Evolutionary conservation across 2,797 vertebrate species (phyloP), one percentile per base, ranked within the genome.

Genomic region (Tangara arthus): DNA sequence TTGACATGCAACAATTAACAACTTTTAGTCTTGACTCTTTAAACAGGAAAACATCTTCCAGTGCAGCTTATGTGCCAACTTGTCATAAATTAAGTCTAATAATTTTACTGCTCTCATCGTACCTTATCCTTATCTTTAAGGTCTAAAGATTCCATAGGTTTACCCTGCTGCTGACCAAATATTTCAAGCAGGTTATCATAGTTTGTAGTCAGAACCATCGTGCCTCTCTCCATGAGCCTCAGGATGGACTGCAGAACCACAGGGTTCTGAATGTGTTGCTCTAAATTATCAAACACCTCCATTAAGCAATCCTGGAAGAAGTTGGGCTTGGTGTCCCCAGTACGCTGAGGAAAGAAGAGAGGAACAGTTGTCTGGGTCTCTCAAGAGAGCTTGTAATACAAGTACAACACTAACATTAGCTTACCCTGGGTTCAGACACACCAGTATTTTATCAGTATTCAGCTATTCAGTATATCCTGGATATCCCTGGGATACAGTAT

Each of bases 261-360:
- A 0, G 98, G 97, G 70, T 96, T 95, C 96, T 97, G 97, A 94
- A 98, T 98, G 73, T 98, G 97, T 16, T 93, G 97, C 39, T 98
- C 97, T 83, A 98, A 86, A 71, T 68, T 96, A 79, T 98, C 98
- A 21, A 98, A 98, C 11, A 98, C 86, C 68, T 98, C 98, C 97
- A 98, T 98, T 39, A 98, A 76, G 85, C 98, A 98, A 52, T 98
- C 97, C 92, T 98, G 98, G 97, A 98, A 98, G 95, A 98, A 98
- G 96, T 65, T 98, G 59, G 98, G 98, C 87, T 98, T 98, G 5
- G 82, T 95, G 87, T 97, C 97, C 3, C 97, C 97, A 0, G 97
- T 98, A 6, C 97, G 96, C 98, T 98, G 39, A 2, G 16, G 71
- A 71, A 39, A 75, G 14, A 57, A 44, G 56, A 87, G 35, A 82